Percentiles rank a stretch among this genome's conserved stretches.
Conservation (phyloP, 2,797 vertebrate species). For the Sebastolobus altivelis region DNA sequence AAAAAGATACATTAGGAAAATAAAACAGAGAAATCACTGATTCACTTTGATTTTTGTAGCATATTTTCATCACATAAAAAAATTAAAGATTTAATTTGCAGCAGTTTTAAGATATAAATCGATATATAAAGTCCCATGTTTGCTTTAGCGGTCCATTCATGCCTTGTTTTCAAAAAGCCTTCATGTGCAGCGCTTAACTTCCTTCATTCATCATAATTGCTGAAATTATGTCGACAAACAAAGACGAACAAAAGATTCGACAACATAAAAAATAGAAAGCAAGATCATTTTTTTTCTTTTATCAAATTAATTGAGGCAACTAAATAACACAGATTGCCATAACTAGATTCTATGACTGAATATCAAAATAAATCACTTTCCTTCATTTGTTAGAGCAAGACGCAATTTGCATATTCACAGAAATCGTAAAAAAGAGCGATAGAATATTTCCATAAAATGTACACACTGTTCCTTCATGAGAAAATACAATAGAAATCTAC, state of each 20-base stretch:
- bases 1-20: constrained; percentile 47
- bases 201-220: constrained; percentile 69
- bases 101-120: constrained; percentile 13
- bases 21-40: constrained; percentile 30
- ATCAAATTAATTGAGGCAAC: constrained; percentile 26
- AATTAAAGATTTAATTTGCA: constrained; percentile 25
- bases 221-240: constrained; percentile 43
- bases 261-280: constrained; percentile 24
- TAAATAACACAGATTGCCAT: constrained; percentile 18
- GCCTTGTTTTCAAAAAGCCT: constrained; percentile 25
- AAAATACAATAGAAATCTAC: constrained; percentile 34
- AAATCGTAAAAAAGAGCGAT: constrained; percentile 17
- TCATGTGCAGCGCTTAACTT: constrained; percentile 51
- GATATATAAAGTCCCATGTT: constrained; percentile 28
- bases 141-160: constrained; percentile 15
- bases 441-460: constrained; percentile 49
- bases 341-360: constrained; percentile 41
- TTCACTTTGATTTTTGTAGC: constrained; percentile 46
- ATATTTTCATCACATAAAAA: constrained; percentile 44
- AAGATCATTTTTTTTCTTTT: constrained; percentile 9
- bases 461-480: constrained; percentile 51
- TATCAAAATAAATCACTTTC: constrained; percentile 69
- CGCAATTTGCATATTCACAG: constrained; percentile 50
- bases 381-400: constrained; percentile 66
- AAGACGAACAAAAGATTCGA: constrained; percentile 19